These are phyloP conservation scores for Chrysotoxum bicinctum DNA, from an alignment of 2,888 invertebrate genomes.

Conservation along the genomic window DNA sequence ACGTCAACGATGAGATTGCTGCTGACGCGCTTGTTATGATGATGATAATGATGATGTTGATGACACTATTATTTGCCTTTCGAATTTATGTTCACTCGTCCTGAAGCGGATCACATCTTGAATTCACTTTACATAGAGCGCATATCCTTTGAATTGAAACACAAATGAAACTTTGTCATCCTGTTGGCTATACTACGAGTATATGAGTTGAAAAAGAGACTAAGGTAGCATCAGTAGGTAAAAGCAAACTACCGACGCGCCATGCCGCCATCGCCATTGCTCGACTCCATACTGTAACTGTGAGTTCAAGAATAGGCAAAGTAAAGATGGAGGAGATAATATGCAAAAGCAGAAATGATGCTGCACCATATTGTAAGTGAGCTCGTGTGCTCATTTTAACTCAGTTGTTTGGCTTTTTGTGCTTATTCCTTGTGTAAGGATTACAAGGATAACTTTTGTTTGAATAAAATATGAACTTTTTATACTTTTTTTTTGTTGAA, in stretches of 20 bases:
- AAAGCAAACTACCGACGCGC: background rate
- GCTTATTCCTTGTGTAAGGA: slow-evolving; percentile 47
- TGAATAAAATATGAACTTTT: slow-evolving; percentile 53
- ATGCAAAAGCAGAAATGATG: background rate
- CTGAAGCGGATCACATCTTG: slow-evolving; percentile 56
- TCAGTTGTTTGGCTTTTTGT: slow-evolving; percentile 27
- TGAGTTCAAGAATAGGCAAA: slow-evolving; percentile 34
- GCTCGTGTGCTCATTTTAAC: slow-evolving; percentile 59
- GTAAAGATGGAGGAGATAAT: background rate
- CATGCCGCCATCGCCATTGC: background rate
- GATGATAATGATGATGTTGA: slow-evolving; percentile 48
- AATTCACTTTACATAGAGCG: slow-evolving; percentile 53
- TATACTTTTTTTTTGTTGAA: background rate
- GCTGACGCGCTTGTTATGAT: slow-evolving; percentile 17
- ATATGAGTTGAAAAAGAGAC: background rate
- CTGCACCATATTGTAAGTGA: background rate
- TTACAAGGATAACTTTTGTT: slow-evolving; percentile 66
- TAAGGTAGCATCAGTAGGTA: background rate
- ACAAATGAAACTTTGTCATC: slow-evolving; percentile 51
- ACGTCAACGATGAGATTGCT: slow-evolving; percentile 12
- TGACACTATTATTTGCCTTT: slow-evolving; percentile 69
- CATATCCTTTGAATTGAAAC: slow-evolving; percentile 51
- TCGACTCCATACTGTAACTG: background rate
- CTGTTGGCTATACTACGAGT: background rate
- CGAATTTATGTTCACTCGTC: slow-evolving; percentile 61